Evolutionary conservation across 2,113 vertebrate species (phyloP).

Genomic region (Petromus typicus): DNA sequence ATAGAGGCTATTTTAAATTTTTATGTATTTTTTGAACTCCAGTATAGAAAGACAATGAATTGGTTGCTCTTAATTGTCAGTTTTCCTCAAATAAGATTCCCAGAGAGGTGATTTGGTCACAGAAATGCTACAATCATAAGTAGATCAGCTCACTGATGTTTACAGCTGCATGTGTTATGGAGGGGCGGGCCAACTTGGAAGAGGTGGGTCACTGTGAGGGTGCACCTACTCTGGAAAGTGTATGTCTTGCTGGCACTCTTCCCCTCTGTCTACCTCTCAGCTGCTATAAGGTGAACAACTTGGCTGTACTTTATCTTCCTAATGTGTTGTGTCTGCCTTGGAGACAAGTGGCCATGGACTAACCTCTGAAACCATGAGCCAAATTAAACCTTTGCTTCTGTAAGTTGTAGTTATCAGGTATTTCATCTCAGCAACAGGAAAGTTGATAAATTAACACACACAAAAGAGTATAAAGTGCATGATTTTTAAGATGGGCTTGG

Average conservation of each 20-base stretch:
- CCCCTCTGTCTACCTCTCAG: neutral
- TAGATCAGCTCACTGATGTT: neutral
- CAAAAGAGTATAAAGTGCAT: neutral
- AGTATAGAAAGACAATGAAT: neutral
- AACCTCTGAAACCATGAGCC: neutral
- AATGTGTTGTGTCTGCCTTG: neutral
- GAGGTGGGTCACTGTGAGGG: neutral
- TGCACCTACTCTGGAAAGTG: neutral
- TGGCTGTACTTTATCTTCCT: neutral
- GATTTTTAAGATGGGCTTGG: conserved; percentile 35
- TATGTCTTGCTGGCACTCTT: neutral
- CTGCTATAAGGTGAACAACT: neutral
- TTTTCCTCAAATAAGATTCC: neutral
- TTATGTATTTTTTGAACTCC: conserved; percentile 11
- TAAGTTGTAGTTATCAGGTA: neutral
- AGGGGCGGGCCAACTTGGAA: neutral
- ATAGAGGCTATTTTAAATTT: neutral
- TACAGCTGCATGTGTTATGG: neutral
- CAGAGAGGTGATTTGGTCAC: neutral
- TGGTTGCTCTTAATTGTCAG: neutral
- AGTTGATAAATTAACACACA: neutral
- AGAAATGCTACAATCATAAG: too few species aligned
- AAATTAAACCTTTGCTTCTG: neutral
- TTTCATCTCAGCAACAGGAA: neutral
- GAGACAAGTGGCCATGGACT: neutral